phyloP scores from a whole-genome alignment of 1,140 invertebrate species.

The Contarinia nasturtii region DNA sequence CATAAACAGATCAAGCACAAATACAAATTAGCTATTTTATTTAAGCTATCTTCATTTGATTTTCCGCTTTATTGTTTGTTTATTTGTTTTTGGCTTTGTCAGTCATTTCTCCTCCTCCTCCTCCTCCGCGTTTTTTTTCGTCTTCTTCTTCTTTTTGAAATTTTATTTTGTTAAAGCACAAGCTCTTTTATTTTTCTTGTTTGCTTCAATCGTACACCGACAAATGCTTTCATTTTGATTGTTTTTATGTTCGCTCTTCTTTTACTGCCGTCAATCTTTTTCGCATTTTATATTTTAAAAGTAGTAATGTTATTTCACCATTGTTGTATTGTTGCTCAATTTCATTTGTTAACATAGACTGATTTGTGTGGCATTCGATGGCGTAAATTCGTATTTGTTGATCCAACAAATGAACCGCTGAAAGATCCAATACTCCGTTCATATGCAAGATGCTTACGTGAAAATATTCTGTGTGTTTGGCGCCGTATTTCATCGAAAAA shows the following conservation, averaged over 20 bases:
- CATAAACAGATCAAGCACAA: conserved; percentile 11
- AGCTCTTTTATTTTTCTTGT: no score
- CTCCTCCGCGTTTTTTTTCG: conserved; percentile 5
- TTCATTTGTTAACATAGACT: conserved; percentile 41
- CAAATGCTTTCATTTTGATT: no score
- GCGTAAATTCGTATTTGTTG: conserved; percentile 72
- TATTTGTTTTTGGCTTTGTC: conserved; percentile 5
- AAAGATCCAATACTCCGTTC: conserved; percentile 86
- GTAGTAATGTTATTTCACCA: not conserved
- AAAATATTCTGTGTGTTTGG: conserved; percentile 93
- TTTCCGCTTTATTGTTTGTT: conserved; percentile 5
- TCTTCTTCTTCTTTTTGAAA: conserved; percentile 6
- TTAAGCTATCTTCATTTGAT: conserved; percentile 1
- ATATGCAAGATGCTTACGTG: conserved; percentile 81
- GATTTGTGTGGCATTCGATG: conserved; percentile 98
- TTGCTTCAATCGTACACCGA: no score
- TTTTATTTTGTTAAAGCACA: conserved; percentile 6
- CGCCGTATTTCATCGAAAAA: conserved; percentile 50
- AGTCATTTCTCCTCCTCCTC: not conserved
- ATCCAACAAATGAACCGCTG: conserved; percentile 45
- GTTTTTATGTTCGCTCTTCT: no score
- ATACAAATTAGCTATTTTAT: conserved; percentile 6
- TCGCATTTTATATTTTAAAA: conserved; percentile 12
- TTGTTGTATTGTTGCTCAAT: not conserved
- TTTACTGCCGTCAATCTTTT: conserved; percentile 5